Conservation (phyloP, 2,888 invertebrate genomes). For the Rhagonycha lutea region DNA sequence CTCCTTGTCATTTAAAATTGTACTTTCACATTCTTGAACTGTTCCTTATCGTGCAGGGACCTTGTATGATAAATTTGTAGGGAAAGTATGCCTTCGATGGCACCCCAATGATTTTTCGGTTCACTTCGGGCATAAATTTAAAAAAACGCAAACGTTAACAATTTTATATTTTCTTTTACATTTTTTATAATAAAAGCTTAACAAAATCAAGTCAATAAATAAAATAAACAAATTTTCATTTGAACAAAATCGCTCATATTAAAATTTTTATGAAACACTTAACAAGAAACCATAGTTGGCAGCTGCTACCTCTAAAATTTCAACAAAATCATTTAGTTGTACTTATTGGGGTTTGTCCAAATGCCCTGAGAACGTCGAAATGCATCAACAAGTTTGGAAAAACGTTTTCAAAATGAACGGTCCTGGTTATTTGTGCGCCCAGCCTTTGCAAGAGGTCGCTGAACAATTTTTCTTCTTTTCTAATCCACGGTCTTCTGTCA, state of each 20-base stretch:
- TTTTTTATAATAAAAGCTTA: neutral
- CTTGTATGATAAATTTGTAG: neutral
- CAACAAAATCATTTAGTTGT: conserved; percentile 20
- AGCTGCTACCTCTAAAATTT: neutral
- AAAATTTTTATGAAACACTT: neutral
- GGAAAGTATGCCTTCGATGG: too few species aligned
- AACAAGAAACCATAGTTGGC: neutral
- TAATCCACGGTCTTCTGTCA: conserved; percentile 80
- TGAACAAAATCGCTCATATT: neutral
- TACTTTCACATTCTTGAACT: neutral
- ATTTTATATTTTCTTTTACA: neutral
- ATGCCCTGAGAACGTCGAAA: conserved; percentile 70
- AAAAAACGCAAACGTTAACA: neutral
- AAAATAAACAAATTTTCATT: neutral
- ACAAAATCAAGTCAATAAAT: neutral
- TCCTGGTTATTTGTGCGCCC: conserved; percentile 67
- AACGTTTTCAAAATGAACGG: conserved; percentile 65
- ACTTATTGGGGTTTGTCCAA: conserved; percentile 13
- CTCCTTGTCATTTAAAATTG: neutral
- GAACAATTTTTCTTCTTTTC: conserved; percentile 80
- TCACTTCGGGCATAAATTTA: too few species aligned
- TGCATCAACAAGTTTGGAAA: conserved; percentile 70
- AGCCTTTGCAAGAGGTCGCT: conserved; percentile 67
- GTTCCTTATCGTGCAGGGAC: neutral
- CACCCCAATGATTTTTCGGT: too few species aligned